Evolutionary conservation across 2,888 invertebrate genomes (phyloP), one percentile per base, ranked within the genome.

Genomic region (Chydorus sphaericus): DNA sequence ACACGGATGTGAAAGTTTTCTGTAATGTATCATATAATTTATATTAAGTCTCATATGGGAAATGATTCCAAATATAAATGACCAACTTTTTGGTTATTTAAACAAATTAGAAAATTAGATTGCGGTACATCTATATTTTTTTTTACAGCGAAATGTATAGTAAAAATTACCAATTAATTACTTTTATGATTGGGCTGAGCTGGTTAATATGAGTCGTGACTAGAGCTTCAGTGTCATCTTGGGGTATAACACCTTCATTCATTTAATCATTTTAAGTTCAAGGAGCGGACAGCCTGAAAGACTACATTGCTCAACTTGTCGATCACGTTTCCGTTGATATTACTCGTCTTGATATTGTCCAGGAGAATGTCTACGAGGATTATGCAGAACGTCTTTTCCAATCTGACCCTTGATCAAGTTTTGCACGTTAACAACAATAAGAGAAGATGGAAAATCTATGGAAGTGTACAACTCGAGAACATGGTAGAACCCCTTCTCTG

Each of bases 171-270:
- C 16, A 4, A 2, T 16, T 48, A 4, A 4, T 11, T 20, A 54
- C 54, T 20, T 54, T 39, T 1, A 54, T n/a, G 29, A 26, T 10
- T n/a, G 54, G 48, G 29, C 44, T 54, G 1, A 54, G 18, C 44
- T 54, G 54, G 26, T 26, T 29, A 16, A 54, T 54, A 20, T 54
- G 44, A 8, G 28, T 44, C 14, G 26, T 11, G 6, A 54, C n/a
- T 36, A 28, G 44, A 23, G n/a, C 11, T 3, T 30, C 29, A 8
- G 30, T 18, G n/a, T 39, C 54, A 23, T 44, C 54, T 8, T 18
- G 11, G 23, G 18, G 18, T n/a, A n/a, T n/a, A 26, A 28, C 28
- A 8, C 29, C 38, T n/a, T 44, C 30, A n/a, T 29, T 29, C 14
- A 54, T n/a, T 14, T 26, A 26, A 26, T 53, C 28, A 18, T 48